phyloP scores from a whole-genome alignment of 2,888 invertebrate genomes.

The Andrena bucephala region DNA sequence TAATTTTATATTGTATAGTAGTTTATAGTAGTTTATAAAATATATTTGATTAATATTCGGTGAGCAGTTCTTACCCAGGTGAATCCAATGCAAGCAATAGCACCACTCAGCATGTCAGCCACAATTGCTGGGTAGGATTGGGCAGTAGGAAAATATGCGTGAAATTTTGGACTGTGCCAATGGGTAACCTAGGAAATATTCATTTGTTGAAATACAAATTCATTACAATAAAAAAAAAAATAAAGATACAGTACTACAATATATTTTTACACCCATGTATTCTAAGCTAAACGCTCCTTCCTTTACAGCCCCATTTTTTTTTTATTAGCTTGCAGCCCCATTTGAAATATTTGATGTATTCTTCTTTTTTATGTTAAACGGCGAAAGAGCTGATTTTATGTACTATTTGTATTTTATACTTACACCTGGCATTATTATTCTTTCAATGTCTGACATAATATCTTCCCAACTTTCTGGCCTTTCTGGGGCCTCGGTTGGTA shows the following conservation, averaged over 20 bases:
- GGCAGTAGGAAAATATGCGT: conserved; percentile 97
- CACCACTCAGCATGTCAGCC: conserved; percentile 97
- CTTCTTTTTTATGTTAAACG: too few relatives aligned
- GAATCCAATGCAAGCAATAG: conserved; percentile 98
- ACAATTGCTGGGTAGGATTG: conserved; percentile 97
- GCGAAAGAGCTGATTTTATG: too few relatives aligned
- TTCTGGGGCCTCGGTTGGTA: conserved; percentile 94
- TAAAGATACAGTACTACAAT: background rate
- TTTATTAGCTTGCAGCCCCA: too few relatives aligned
- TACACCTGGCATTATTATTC: conserved; percentile 96
- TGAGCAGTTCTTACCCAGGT: conserved; percentile 91
- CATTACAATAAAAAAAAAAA: background rate
- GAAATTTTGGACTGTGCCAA: conserved; percentile 98
- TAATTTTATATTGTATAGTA: conserved; percentile 8
- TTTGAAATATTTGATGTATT: too few relatives aligned
- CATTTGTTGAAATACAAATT: background rate
- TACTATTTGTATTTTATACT: conserved; percentile 72
- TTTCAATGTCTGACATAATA: conserved; percentile 95
- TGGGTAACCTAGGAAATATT: conserved; percentile 89
- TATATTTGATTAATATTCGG: conserved; percentile 1
- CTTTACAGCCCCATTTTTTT: too few relatives aligned
- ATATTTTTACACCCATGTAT: background rate
- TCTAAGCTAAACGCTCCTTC: too few relatives aligned
- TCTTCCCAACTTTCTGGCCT: conserved; percentile 93
- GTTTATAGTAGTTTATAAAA: background rate